Evolutionary conservation across 2,888 invertebrate genomes (phyloP).

Genomic region (Napeogenes inachia): DNA sequence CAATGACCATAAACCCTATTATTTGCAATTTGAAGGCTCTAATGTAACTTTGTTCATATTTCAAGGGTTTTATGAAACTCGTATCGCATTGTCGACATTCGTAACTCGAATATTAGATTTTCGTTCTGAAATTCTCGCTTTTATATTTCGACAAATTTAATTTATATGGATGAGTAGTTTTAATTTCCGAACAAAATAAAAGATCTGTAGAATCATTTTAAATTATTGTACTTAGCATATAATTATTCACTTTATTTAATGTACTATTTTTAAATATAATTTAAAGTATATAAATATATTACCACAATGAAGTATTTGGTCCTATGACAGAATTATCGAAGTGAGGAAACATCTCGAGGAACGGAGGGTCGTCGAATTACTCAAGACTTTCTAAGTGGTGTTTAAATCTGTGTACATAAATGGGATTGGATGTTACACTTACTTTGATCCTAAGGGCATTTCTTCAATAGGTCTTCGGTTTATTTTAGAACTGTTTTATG

Average conservation of each 20-base stretch:
- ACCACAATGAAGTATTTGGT: no score
- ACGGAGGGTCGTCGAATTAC: neutral
- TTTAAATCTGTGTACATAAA: slow-evolving; percentile 6
- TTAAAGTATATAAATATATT: no score
- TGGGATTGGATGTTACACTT: slow-evolving; percentile 4
- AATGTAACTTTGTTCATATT: slow-evolving; percentile 7
- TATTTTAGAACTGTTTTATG: no score
- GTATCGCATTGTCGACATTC: slow-evolving; percentile 5
- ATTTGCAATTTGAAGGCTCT: slow-evolving; percentile 6
- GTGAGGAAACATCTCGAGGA: neutral
- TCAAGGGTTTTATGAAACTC: slow-evolving; percentile 7
- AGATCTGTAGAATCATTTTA: no score
- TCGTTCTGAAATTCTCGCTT: neutral
- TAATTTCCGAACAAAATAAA: no score
- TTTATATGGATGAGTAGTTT: neutral
- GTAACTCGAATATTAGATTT: neutral
- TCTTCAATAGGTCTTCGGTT: neutral
- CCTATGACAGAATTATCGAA: neutral
- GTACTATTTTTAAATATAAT: no score
- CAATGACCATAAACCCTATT: slow-evolving; percentile 8
- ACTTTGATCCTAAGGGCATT: neutral
- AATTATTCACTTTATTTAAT: no score
- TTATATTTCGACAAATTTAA: neutral
- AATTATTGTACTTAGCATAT: no score
- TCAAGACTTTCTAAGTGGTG: neutral